phyloP scores from a whole-genome alignment of 2,797 vertebrate species.

The Halcyon chelicuti region DNA sequence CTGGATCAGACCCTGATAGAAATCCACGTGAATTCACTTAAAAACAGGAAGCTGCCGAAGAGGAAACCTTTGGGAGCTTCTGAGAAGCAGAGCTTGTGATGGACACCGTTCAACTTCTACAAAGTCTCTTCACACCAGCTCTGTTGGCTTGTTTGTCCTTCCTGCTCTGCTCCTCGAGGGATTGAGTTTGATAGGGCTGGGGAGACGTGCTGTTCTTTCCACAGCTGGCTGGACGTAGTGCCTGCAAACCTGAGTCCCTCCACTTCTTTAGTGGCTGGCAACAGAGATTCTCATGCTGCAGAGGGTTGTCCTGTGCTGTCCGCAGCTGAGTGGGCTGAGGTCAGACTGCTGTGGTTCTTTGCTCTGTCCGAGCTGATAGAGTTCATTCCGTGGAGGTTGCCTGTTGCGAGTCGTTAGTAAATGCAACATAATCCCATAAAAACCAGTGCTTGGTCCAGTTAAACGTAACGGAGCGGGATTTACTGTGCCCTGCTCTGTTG shows the following conservation, averaged over 20 bases:
- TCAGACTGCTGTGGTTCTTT: background rate
- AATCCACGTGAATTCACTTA: background rate
- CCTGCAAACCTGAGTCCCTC: background rate
- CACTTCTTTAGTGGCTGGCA: background rate
- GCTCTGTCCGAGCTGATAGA: background rate
- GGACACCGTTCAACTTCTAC: background rate
- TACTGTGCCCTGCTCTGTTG: background rate
- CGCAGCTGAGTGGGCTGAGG: background rate
- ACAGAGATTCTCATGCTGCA: background rate
- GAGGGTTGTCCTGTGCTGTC: background rate
- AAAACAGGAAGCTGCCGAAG: slow-evolving; percentile 31
- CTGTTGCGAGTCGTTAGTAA: background rate
- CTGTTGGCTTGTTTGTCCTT: slow-evolving; percentile 17
- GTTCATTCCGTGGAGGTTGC: background rate
- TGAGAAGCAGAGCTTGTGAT: slow-evolving; percentile 12
- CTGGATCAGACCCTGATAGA: background rate
- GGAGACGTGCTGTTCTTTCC: background rate
- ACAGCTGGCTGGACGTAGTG: background rate
- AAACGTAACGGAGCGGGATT: background rate
- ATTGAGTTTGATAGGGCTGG: background rate
- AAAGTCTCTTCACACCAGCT: background rate
- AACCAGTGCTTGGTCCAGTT: background rate
- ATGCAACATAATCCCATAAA: background rate
- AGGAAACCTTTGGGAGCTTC: background rate
- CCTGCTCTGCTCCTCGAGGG: slow-evolving; percentile 25